These are phyloP conservation scores for Capromys pilorides DNA, from an alignment of 2,797 vertebrate species.

Conservation along the genomic window DNA sequence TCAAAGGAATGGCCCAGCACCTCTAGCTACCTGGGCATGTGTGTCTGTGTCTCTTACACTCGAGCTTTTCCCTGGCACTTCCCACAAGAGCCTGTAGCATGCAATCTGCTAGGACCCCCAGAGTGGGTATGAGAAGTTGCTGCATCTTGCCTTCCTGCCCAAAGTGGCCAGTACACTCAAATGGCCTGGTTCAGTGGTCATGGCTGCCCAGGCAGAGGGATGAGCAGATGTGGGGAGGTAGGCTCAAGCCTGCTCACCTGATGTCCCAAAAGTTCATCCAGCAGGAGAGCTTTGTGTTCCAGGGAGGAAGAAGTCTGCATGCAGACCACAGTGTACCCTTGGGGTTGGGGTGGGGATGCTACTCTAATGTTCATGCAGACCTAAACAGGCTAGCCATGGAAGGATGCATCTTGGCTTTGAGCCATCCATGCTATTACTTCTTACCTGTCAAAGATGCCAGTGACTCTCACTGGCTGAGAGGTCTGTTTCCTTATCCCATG, in stretches of 20 bases:
- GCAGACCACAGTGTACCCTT: too few species aligned
- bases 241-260: not conserved
- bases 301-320: not conserved
- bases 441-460: not conserved
- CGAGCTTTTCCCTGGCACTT: not conserved
- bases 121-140: not conserved
- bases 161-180: not conserved
- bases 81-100: not conserved
- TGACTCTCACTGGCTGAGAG: too few species aligned
- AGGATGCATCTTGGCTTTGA: not conserved
- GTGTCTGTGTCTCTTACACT: not conserved
- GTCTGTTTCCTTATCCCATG: too few species aligned
- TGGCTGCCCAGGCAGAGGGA: too few species aligned
- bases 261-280: not conserved
- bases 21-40: not conserved
- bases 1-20: accelerated
- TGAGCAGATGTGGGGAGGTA: not conserved
- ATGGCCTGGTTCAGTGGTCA: too few species aligned
- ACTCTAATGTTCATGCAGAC: not conserved
- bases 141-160: not conserved
- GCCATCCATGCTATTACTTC: not conserved
- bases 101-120: not conserved
- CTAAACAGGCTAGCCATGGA: not conserved
- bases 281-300: not conserved
- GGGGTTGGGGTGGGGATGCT: not conserved